A percentile compares a stretch with the other conserved stretches of the same genome.
Conservation (phyloP, 2,797 vertebrate species). For the Bothrops alternatus region DNA sequence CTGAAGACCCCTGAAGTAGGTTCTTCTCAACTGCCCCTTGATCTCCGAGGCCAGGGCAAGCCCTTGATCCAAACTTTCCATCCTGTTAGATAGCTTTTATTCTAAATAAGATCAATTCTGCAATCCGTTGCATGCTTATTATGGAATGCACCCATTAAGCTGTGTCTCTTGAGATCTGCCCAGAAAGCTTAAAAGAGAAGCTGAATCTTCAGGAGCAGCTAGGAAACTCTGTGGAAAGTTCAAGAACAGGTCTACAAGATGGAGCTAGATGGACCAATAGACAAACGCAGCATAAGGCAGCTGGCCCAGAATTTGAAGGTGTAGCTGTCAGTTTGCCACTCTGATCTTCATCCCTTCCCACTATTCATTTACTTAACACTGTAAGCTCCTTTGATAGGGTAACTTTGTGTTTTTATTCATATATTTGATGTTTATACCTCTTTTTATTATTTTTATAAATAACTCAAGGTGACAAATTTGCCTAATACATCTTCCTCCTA, state of each 20-base stretch:
- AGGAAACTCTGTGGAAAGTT: neutral
- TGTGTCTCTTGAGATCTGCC: neutral
- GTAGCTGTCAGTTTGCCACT: neutral
- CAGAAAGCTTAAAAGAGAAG: neutral
- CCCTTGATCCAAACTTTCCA: neutral
- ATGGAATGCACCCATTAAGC: neutral
- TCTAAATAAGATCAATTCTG: neutral
- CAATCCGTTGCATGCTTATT: neutral
- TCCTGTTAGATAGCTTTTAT: neutral
- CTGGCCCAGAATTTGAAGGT: neutral
- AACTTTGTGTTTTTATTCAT: neutral
- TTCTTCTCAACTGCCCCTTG: neutral
- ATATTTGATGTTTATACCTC: neutral
- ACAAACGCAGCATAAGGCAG: neutral
- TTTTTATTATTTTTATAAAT: neutral
- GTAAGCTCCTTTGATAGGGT: neutral
- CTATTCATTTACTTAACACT: neutral
- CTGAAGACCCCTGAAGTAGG: neutral
- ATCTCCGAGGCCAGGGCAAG: neutral
- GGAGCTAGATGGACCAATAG: neutral
- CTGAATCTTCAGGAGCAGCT: neutral
- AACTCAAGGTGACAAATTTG: neutral
- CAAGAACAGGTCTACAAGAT: too few species aligned
- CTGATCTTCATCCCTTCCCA: neutral
- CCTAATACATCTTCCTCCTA: neutral